Base-by-base conservation (phyloP, 2,113 vertebrate genomes). In the Girardinichthys multiradiatus region DNA sequence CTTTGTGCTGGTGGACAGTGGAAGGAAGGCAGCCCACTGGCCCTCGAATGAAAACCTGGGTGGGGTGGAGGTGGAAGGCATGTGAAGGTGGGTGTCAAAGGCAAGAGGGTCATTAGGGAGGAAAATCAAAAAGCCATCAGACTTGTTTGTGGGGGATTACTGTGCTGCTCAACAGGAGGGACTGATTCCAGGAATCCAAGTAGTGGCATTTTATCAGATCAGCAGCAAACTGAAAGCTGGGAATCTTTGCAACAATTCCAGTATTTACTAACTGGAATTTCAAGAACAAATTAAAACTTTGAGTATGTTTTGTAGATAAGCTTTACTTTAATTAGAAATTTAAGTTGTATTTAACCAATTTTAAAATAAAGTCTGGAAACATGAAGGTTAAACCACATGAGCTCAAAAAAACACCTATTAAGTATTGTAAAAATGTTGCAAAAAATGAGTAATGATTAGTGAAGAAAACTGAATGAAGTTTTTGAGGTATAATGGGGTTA, bases 71-170 rank as follows among this genome's bases (percentile, higher is more conserved):
- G 27, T 82, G 87, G 81, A 90, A 74, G 82, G 68, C 72, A 29
- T 76, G 80, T 85, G 83, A 85, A 87, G 80, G 80, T 81, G 73
- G 89, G 90, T 88, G 89, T 94, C 87, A 88, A 93, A 78, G 77
- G 86, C 87, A 86, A 21, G 48, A 60, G 72, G 57, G 87, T 77
- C 45, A 35, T 91, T 83, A 64, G 70, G 76, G 33, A 37, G 73
- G 82, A 85, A 84, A 86, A 93, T 93, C 86, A 93, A 92, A 92
- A 93, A 86, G 85, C 89, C 91, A 92, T 93, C 91, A 90, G 74
- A 86, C 90, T 88, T 85, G 91, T 88, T 90, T 86, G 87, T 77
- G 77, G 83, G 88, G 67, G 87, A 75, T 26, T 65, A 68, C 85
- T 83, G 79, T 75, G 76, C 64, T 78, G 72, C 87, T 81, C 81